phyloP scores from a whole-genome alignment of 2,888 invertebrate genomes.

The Eristalinus aeneus region DNA sequence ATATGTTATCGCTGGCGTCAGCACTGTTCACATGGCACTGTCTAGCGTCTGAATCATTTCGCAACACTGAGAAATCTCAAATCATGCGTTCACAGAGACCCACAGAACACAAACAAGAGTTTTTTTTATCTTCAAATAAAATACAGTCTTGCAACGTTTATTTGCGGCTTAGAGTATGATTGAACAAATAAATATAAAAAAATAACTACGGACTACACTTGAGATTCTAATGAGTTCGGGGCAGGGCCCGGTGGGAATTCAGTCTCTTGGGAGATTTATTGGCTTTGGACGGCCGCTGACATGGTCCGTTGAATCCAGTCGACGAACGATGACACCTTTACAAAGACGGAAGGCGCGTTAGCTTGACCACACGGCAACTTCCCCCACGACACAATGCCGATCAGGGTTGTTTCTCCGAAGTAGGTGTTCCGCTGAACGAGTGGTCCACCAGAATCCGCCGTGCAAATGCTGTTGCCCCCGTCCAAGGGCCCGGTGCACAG shows the following conservation, averaged over 20 bases:
- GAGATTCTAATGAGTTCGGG: slow-evolving; percentile 16
- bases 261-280: slow-evolving; percentile 10
- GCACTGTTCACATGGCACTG: background rate
- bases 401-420: slow-evolving; percentile 74
- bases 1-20: background rate
- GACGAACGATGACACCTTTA: slow-evolving; percentile 81
- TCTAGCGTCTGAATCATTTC: slow-evolving; percentile 34
- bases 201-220: background rate
- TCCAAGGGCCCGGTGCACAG: slow-evolving; percentile 79
- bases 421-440: slow-evolving; percentile 74
- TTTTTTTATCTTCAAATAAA: slow-evolving; percentile 2
- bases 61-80: slow-evolving; percentile 22
- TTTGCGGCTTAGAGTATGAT: background rate
- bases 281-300: slow-evolving; percentile 5
- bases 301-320: slow-evolving; percentile 79
- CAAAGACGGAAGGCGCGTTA: slow-evolving; percentile 81
- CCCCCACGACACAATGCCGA: slow-evolving; percentile 83
- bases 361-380: slow-evolving; percentile 80
- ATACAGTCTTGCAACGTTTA: background rate
- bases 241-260: background rate
- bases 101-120: background rate
- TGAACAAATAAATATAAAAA: slow-evolving; percentile 7
- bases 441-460: slow-evolving; percentile 79
- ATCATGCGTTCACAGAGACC: background rate
- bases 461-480: slow-evolving; percentile 78